Evolutionary conservation across 2,113 vertebrate genomes (phyloP), one percentile per base, ranked within the genome.

Genomic region (Microtus oregoni): DNA sequence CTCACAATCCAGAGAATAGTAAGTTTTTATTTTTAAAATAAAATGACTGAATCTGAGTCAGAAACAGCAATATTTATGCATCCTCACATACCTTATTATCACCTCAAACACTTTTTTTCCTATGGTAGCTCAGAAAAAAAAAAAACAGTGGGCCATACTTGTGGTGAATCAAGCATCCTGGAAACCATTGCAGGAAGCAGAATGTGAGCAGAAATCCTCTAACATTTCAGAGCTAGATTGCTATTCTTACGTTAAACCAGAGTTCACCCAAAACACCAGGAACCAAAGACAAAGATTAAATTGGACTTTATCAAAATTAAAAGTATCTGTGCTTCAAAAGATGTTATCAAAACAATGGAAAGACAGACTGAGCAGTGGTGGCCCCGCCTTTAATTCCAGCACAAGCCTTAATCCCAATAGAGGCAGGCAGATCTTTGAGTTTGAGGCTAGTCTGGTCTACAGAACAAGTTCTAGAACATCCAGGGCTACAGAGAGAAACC

Each of bases 11-110:
- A 92, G 8, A 22, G 7, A 90, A 14, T 73, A 9, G 38, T 89
- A 87, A 83, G 76, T 90, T 22, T 9, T 10, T 8, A 83, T 58
- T 58, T 58, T 58, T 58, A 58, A 58, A 58, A 58, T 58, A 26
- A 83, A 79, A 92, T 86, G 70, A n/a, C 81, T 92, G 38, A 90
- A 90, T 75, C n/a, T 92, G 52, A 92, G 35, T 50, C 61, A 63
- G 83, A 87, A 78, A 30, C 17, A 90, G 19, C 30, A 81, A 76
- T 8, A 72, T 92, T 52, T 83, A 11, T 88, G 63, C 7, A 50
- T 95, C 77, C 50, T 78, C 90, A 86, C 3, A 70, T 81, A 91
- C 44, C 1, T 0, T 86, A 38, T 63, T 89, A 12, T 83, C n/a
- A 92, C 11, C n/a, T 52, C 24, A 87, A 73, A 1, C 30, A 32